These are phyloP conservation scores for Campylomormyrus numenius DNA, from an alignment of 2,113 vertebrate species.

Conservation along the genomic window DNA sequence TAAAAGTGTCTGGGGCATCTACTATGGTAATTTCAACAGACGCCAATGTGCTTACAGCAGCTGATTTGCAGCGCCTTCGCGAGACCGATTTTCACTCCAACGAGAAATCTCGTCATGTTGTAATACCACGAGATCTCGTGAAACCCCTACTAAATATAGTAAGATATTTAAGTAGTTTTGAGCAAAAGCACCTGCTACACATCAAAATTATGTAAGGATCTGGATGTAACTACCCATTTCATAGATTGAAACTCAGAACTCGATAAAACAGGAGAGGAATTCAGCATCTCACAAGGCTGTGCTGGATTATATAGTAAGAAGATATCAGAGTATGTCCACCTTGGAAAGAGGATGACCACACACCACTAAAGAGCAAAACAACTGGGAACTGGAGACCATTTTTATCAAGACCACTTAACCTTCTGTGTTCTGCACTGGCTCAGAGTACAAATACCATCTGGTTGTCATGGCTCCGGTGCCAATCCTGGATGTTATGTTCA, in stretches of 20 bases:
- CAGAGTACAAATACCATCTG: constrained; percentile 44
- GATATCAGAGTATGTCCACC: constrained; percentile 25
- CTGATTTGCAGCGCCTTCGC: too few relatives aligned
- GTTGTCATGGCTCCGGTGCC: constrained; percentile 23
- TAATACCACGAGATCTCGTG: too few relatives aligned
- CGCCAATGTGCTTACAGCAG: too few relatives aligned
- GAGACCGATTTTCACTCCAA: too few relatives aligned
- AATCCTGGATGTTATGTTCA: neutral
- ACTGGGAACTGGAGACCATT: constrained; percentile 21
- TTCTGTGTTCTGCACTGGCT: constrained; percentile 32
- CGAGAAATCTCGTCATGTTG: too few relatives aligned
- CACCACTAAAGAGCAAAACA: constrained; percentile 17
- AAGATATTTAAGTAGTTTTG: neutral
- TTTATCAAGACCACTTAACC: constrained; percentile 39
- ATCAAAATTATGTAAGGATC: neutral
- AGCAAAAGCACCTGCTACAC: neutral
- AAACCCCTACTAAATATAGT: neutral
- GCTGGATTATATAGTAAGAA: constrained; percentile 8
- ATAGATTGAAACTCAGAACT: neutral
- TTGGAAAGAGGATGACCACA: constrained; percentile 31
- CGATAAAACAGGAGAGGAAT: neutral
- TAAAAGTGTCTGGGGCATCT: too few relatives aligned
- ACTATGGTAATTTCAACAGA: too few relatives aligned
- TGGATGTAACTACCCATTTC: neutral
- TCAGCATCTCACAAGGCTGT: constrained; percentile 1